Evolutionary conservation across 2,888 invertebrate genomes (phyloP).

Genomic region (Fragum whitleyi): DNA sequence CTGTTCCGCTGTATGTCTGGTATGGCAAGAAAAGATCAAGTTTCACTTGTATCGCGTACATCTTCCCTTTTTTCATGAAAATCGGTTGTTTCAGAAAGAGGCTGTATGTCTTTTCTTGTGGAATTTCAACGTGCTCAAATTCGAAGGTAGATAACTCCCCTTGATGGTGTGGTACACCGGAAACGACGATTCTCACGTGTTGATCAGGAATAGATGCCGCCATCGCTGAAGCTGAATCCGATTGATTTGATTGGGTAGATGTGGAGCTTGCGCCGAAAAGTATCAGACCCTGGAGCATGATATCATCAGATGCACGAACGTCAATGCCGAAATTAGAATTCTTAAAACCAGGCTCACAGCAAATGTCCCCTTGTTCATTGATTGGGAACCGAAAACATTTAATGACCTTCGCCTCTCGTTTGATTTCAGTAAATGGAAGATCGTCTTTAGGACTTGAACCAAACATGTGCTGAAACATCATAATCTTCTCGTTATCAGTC

Average conservation of each 20-base stretch:
- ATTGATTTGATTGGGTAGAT: constrained; percentile 49
- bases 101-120: constrained; percentile 55
- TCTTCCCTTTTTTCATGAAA: constrained; percentile 49
- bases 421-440: constrained; percentile 51
- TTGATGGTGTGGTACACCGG: constrained; percentile 37
- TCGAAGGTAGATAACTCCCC: constrained; percentile 47
- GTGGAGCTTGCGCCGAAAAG: constrained; percentile 61
- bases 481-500: constrained; percentile 53
- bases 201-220: constrained; percentile 48
- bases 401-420: constrained; percentile 60
- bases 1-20: constrained; percentile 58
- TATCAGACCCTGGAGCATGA: constrained; percentile 62
- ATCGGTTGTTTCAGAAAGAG: constrained; percentile 55
- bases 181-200: constrained; percentile 48
- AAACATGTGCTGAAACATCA: constrained; percentile 62
- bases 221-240: constrained; percentile 30
- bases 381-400: constrained; percentile 61
- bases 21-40: constrained; percentile 61
- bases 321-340: constrained; percentile 66
- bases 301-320: constrained; percentile 58
- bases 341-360: constrained; percentile 63
- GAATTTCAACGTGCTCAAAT: constrained; percentile 54
- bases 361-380: constrained; percentile 50
- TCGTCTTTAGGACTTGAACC: constrained; percentile 55
- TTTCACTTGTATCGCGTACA: constrained; percentile 63